Percentiles rank a stretch among this genome's conserved stretches.
Conservation (phyloP, 1,140 invertebrate genomes). For the Contarinia nasturtii region DNA sequence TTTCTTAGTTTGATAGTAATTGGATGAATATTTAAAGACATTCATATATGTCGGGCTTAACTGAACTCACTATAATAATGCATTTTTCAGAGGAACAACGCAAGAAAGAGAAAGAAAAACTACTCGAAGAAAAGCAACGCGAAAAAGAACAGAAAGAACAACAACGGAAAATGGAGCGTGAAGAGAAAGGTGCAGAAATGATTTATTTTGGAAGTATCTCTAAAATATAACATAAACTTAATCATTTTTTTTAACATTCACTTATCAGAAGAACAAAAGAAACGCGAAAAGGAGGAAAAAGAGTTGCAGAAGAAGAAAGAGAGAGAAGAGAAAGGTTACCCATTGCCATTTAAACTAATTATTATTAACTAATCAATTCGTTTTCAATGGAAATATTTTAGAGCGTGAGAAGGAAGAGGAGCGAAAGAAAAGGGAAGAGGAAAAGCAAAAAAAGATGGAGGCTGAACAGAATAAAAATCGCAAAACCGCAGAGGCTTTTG, state of each 20-base stretch:
- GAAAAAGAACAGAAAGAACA: slow-evolving; percentile 24
- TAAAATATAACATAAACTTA: slow-evolving; percentile 18
- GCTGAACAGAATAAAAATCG: slow-evolving; percentile 36
- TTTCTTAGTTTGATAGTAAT: too few species aligned
- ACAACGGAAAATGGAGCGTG: slow-evolving; percentile 21
- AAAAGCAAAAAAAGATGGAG: slow-evolving; percentile 35
- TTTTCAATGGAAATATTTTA: too few species aligned
- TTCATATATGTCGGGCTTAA: too few species aligned
- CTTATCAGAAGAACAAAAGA: slow-evolving; percentile 30
- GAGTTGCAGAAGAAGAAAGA: slow-evolving; percentile 14
- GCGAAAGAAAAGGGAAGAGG: slow-evolving; percentile 27
- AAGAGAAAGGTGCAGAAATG: too few species aligned
- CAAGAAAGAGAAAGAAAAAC: neutral
- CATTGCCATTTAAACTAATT: slow-evolving; percentile 6
- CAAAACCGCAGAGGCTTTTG: slow-evolving; percentile 53
- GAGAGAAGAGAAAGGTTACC: slow-evolving; percentile 10
- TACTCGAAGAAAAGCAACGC: slow-evolving; percentile 10
- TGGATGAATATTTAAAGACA: too few species aligned
- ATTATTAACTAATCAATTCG: slow-evolving; percentile 9
- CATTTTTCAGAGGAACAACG: neutral
- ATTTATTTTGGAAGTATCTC: too few species aligned
- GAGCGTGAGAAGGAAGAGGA: slow-evolving; percentile 14
- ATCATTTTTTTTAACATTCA: too few species aligned
- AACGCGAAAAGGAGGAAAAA: slow-evolving; percentile 29
- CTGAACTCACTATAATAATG: too few species aligned